phyloP scores from a whole-genome alignment of 2,113 vertebrate species.

The Podilymbus podiceps region DNA sequence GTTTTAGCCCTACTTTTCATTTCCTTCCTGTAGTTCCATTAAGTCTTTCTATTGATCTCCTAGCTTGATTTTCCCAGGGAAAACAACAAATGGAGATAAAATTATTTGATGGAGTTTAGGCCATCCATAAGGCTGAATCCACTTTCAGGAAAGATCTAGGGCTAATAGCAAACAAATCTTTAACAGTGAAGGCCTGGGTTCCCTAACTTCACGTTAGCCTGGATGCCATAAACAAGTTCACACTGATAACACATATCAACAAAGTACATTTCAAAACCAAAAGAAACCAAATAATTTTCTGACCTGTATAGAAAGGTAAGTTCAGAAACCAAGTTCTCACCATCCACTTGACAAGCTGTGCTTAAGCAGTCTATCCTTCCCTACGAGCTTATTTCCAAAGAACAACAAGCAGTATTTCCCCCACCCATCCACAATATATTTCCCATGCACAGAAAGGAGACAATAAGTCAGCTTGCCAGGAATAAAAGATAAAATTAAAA shows the following conservation, averaged over 20 bases:
- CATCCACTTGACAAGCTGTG: not conserved
- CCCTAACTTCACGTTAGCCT: not conserved
- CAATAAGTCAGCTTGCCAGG: not conserved
- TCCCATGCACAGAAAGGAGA: not conserved
- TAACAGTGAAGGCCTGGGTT: not conserved
- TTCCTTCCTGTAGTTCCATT: not conserved
- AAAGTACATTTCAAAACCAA: not conserved
- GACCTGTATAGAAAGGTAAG: not conserved
- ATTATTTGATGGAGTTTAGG: not conserved
- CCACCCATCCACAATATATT: not conserved
- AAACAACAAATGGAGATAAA: not conserved
- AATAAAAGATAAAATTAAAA: not conserved
- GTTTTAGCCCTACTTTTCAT: not conserved
- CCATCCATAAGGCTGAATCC: not conserved
- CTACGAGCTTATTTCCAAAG: not conserved
- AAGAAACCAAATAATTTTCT: not conserved
- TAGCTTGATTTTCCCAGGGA: not conserved
- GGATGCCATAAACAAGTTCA: not conserved
- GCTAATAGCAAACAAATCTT: not conserved
- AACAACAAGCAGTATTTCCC: not conserved
- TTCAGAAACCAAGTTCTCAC: not conserved
- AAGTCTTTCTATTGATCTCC: not conserved
- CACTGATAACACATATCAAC: not conserved
- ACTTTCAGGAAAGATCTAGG: not conserved
- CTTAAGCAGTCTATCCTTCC: not conserved